Evolutionary conservation across 2,797 vertebrate species (phyloP).

Genomic region (Pterois miles): DNA sequence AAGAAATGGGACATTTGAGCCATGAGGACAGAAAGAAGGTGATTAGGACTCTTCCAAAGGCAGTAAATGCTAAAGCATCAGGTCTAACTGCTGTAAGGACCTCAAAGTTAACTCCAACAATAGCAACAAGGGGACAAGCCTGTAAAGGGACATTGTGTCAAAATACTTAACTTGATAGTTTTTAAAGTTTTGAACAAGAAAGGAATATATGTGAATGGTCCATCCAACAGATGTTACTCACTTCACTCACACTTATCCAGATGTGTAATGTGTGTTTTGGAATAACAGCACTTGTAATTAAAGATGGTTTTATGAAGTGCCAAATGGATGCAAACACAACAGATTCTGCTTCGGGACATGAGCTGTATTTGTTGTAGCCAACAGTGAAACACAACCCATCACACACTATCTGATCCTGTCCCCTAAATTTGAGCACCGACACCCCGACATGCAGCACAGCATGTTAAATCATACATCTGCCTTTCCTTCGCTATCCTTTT

Average conservation of each 20-base stretch:
- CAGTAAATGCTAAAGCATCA: neutral
- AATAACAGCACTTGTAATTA: conserved; percentile 44
- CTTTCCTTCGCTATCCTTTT: conserved; percentile 40
- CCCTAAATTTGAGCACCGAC: conserved; percentile 62
- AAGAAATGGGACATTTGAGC: neutral
- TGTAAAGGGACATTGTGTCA: neutral
- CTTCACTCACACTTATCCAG: conserved; percentile 5
- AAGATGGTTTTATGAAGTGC: conserved; percentile 35
- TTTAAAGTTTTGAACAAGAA: neutral
- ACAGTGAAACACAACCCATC: conserved; percentile 52
- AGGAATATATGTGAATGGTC: too few relatives aligned
- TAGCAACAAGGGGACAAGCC: neutral
- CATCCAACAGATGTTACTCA: too few relatives aligned
- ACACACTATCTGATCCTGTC: conserved; percentile 57
- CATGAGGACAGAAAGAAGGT: neutral
- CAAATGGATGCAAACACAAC: conserved; percentile 30
- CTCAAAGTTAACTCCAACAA: neutral
- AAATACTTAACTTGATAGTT: neutral
- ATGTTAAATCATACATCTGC: conserved; percentile 63
- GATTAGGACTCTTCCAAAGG: neutral
- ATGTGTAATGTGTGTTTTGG: conserved; percentile 15
- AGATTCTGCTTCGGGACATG: conserved; percentile 26
- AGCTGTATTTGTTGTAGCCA: conserved; percentile 36
- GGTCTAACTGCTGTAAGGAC: neutral
- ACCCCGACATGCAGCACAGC: conserved; percentile 57